A percentile compares a stretch with the other conserved stretches of the same genome.
These are phyloP conservation scores for Gopherus evgoodei DNA, from an alignment of 2,113 vertebrate species.

Conservation along the genomic window DNA sequence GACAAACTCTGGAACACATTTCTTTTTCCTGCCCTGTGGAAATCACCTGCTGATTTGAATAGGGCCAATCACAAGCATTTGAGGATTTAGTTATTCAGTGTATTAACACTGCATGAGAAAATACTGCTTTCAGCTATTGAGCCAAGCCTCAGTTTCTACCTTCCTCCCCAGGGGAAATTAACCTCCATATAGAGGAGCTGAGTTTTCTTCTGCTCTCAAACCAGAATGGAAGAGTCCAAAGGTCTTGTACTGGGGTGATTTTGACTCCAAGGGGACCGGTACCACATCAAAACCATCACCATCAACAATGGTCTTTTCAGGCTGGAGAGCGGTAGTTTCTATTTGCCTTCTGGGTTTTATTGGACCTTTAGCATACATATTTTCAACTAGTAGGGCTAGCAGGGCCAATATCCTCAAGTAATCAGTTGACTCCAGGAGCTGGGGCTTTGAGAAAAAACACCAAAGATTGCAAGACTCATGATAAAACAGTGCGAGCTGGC, in stretches of 20 bases:
- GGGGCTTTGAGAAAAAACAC: neutral
- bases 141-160: neutral
- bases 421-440: neutral
- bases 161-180: neutral
- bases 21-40: neutral
- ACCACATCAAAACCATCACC: neutral
- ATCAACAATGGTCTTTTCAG: neutral
- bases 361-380: neutral
- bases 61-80: neutral
- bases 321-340: neutral
- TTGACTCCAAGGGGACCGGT: neutral
- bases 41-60: neutral
- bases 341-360: neutral
- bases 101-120: neutral
- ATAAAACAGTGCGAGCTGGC: neutral
- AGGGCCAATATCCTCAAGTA: neutral
- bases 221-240: neutral
- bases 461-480: neutral
- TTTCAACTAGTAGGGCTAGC: neutral
- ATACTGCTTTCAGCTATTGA: neutral
- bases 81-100: neutral
- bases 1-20: neutral
- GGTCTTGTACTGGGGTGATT: neutral
- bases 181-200: neutral
- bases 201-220: neutral